Percentiles rank a stretch among this genome's conserved stretches.
phyloP scores from a whole-genome alignment of 1,140 invertebrate genomes.

The Drosophila kohkoa region DNA sequence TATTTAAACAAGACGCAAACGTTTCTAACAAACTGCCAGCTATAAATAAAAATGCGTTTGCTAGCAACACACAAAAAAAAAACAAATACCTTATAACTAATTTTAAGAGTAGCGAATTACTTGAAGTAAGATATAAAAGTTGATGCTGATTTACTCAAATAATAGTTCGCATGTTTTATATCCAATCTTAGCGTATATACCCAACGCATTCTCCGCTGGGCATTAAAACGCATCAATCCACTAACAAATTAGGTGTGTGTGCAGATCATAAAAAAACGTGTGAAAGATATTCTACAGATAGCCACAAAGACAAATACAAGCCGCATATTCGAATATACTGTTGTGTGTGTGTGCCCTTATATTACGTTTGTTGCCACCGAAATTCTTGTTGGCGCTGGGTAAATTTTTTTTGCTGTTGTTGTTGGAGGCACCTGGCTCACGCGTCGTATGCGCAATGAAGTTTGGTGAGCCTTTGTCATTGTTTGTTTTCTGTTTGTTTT shows the following conservation, averaged over 20 bases:
- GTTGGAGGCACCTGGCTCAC: constrained; percentile 12
- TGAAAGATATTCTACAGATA: constrained; percentile 59
- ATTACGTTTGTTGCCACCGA: constrained; percentile 2
- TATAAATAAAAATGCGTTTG: constrained; percentile 17
- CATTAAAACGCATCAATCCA: constrained; percentile 1
- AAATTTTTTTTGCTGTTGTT: background rate
- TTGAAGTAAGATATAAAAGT: constrained; percentile 5
- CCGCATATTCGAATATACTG: no score
- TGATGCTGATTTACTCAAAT: constrained; percentile 2
- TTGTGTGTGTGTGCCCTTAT: constrained; percentile 1
- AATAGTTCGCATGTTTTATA: background rate
- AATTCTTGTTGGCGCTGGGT: background rate
- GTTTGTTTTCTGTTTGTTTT: constrained; percentile 29
- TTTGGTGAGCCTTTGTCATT: constrained; percentile 48
- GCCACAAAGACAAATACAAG: background rate
- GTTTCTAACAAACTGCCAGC: constrained; percentile 14
- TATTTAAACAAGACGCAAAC: constrained; percentile 25
- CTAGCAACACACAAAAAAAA: background rate
- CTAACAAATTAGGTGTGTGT: constrained; percentile 25
- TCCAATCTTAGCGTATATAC: background rate
- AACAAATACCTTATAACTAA: constrained; percentile 4
- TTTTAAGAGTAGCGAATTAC: constrained; percentile 6
- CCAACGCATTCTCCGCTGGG: background rate
- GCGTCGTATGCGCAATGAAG: constrained; percentile 62
- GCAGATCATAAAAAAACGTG: constrained; percentile 53